Conservation (phyloP, 2,888 invertebrate genomes). For the Zygogramma bicolorata region DNA sequence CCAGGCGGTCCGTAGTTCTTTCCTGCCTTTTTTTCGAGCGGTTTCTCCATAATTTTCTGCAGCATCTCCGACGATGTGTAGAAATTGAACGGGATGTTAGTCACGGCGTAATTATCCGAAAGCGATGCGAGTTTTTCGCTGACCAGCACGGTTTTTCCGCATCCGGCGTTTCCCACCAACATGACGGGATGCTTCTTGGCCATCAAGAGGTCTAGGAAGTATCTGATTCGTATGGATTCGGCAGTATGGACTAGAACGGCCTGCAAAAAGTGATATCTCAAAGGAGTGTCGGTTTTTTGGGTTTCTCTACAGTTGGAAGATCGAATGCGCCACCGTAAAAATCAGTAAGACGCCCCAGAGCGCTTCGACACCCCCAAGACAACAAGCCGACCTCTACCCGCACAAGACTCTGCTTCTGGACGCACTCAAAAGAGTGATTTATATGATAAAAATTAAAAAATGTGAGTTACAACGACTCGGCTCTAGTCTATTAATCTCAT, state of each 20-base stretch:
- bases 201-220: slow-evolving; percentile 90
- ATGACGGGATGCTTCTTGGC: slow-evolving; percentile 91
- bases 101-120: slow-evolving; percentile 87
- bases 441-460: no score
- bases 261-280: slow-evolving; percentile 69
- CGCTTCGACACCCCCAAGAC: no score
- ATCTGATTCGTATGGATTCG: slow-evolving; percentile 91
- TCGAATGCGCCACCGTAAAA: no score
- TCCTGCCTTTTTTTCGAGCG: slow-evolving; percentile 94
- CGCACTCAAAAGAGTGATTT: no score
- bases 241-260: slow-evolving; percentile 93
- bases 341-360: no score
- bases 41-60: slow-evolving; percentile 93
- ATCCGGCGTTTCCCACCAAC: slow-evolving; percentile 93
- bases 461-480: no score
- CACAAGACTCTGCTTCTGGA: no score
- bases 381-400: no score
- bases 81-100: slow-evolving; percentile 96
- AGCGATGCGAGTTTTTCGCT: slow-evolving; percentile 80
- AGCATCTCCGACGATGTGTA: slow-evolving; percentile 96
- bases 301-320: no score
- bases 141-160: slow-evolving; percentile 91
- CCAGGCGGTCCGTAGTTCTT: slow-evolving; percentile 96
- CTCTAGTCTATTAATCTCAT: no score
- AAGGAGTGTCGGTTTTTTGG: no score